Base-by-base conservation (phyloP, 2,797 vertebrate species). In the Buceros bicornis region DNA sequence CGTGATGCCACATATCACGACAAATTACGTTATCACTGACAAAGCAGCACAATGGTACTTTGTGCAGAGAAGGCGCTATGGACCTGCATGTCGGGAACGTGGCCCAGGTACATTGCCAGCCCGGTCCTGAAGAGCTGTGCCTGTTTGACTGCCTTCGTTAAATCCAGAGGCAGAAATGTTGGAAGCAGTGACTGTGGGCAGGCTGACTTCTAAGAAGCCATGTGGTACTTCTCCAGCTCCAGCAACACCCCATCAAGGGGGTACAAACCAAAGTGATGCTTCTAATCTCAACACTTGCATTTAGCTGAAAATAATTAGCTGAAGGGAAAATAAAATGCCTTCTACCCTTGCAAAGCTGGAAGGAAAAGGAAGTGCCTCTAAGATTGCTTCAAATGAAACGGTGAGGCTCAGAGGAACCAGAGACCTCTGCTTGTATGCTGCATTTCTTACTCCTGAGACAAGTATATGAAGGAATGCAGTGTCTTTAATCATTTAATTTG, bases 401-500 rank as follows among this genome's bases (percentile, higher is more conserved):
- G 78, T 2, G 3, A 91, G 69, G 87, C 94, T 96, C 92, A 93
- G 81, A 96, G 95, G 92, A 96, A 93, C 89, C 47, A 66, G 76
- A 78, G 81, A 81, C 89, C 89, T 93, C 82, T 90, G 56, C 84
- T 60, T 95, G 65, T 80, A 33, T 60, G 90, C 64, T 90, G 70
- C 84, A 56, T 94, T 93, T 87, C 88, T 94, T 89, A 98, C 97
- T 97, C 98, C 91, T 24, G 95, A 99, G 98, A 98, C 95, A 95
- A 98, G 98, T 98, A 98, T 98, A 98, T 98, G 98, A 98, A 98
- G 98, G 97, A 98, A 98, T 98, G 97, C 82, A 98, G 98, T 98
- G 98, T 98, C 98, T 98, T 99, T 97, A 98, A 99, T 99, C 98
- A 98, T 99, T 99, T 98, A 98, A 99, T 99, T 99, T 97, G 94